phyloP scores from a whole-genome alignment of 1,140 invertebrate species.

The Neodiprion pinetum region DNA sequence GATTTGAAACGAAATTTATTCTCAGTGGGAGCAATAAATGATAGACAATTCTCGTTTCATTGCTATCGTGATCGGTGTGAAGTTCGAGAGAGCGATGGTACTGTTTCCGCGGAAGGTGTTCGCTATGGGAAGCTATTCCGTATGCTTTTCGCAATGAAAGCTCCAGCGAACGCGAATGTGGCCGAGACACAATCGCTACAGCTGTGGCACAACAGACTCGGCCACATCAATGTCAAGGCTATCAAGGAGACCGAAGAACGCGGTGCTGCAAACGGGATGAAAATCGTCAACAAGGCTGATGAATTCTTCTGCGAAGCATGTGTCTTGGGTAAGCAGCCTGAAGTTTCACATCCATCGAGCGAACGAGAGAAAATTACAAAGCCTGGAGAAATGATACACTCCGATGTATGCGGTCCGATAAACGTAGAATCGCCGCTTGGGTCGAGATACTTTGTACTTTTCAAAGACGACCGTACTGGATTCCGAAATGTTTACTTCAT shows the following conservation, averaged over 20 bases:
- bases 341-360: not conserved
- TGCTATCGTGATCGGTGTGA: conserved; percentile 14
- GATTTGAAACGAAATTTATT: conserved; percentile 24
- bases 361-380: not conserved
- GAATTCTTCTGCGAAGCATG: conserved; percentile 13
- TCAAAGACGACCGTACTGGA: conserved; percentile 23
- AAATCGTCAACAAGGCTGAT: not conserved
- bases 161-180: not conserved
- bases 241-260: conserved; percentile 16
- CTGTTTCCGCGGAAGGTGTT: conserved; percentile 1
- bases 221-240: conserved; percentile 13
- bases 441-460: conserved; percentile 16
- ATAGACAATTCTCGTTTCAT: conserved; percentile 11
- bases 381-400: conserved; percentile 15
- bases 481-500: conserved; percentile 21
- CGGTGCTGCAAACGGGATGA: not conserved
- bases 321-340: conserved; percentile 6
- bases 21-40: conserved; percentile 20
- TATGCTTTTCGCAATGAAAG: conserved; percentile 21
- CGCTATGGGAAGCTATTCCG: conserved; percentile 19
- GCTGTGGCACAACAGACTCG: conserved; percentile 24
- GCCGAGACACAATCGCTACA: not conserved
- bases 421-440: conserved; percentile 12
- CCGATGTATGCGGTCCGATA: conserved; percentile 18
- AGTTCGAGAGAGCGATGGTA: conserved; percentile 1